Conservation (phyloP, 2,797 vertebrate species). For the Protosalanx chinensis region DNA sequence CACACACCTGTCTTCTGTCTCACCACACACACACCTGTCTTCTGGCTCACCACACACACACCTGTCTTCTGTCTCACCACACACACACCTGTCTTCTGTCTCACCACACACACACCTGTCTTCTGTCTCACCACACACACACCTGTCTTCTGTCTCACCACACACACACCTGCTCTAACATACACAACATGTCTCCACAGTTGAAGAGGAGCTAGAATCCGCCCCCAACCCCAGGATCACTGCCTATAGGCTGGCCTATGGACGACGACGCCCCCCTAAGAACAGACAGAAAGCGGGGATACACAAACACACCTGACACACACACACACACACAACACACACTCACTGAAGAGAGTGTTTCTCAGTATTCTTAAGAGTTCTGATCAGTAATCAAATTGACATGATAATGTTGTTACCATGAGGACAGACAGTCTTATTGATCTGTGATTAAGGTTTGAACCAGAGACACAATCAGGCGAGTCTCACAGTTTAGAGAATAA, state of each 20-base stretch:
- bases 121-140: background rate
- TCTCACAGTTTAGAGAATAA: constrained; percentile 54
- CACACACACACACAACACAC: too few relatives aligned
- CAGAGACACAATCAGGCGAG: background rate
- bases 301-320: constrained; percentile 14
- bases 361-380: too few relatives aligned
- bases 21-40: too few relatives aligned
- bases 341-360: too few relatives aligned
- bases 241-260: constrained; percentile 38
- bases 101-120: background rate
- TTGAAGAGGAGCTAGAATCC: constrained; percentile 37
- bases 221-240: constrained; percentile 28
- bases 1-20: too few relatives aligned
- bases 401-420: too few relatives aligned
- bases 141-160: too few relatives aligned
- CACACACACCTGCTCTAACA: background rate
- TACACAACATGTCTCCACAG: constrained; percentile 36
- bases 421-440: background rate
- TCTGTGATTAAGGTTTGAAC: background rate
- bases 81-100: background rate
- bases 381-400: too few relatives aligned
- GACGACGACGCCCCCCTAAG: constrained; percentile 22
- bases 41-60: background rate
- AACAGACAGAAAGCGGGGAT: constrained; percentile 31
- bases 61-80: background rate